A percentile compares a stretch with the other conserved stretches of the same genome.
phyloP scores from a whole-genome alignment of 2,888 invertebrate species.

The Autographa gamma region DNA sequence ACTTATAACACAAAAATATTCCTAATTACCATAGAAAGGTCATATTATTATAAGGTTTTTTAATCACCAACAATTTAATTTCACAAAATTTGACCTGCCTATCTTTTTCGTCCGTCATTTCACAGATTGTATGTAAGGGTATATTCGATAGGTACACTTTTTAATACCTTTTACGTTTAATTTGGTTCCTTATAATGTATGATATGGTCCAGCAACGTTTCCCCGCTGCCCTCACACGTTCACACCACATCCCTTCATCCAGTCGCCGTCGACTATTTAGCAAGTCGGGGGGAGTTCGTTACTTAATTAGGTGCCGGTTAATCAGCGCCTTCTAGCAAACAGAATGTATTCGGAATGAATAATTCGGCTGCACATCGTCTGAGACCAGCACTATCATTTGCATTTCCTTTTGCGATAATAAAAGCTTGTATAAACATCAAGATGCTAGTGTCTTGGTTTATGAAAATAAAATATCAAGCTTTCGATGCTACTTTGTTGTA shows the following conservation, averaged over 20 bases:
- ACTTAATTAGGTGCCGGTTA: conserved; percentile 85
- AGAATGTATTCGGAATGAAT: conserved; percentile 79
- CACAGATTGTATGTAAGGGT: no score
- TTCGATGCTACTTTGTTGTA: no score
- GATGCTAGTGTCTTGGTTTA: background rate
- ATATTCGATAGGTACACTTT: no score
- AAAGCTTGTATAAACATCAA: background rate
- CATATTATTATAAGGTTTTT: no score
- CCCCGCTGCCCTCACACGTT: conserved; percentile 42
- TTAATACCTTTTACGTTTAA: no score
- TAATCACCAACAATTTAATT: no score
- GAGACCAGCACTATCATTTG: conserved; percentile 59
- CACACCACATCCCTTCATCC: conserved; percentile 54
- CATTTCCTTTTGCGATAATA: conserved; percentile 48
- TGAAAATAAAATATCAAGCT: background rate
- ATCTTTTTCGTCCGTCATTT: no score
- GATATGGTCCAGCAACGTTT: background rate
- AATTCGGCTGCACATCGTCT: conserved; percentile 67
- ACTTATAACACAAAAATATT: no score
- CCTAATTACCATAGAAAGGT: no score
- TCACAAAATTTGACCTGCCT: no score
- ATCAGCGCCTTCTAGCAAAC: conserved; percentile 82
- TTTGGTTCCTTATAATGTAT: no score
- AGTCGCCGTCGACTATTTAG: conserved; percentile 78
- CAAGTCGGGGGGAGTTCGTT: conserved; percentile 82